Evolutionary conservation across 1,140 invertebrate species (phyloP).

Genomic region (Rhagoletis zephyria): DNA sequence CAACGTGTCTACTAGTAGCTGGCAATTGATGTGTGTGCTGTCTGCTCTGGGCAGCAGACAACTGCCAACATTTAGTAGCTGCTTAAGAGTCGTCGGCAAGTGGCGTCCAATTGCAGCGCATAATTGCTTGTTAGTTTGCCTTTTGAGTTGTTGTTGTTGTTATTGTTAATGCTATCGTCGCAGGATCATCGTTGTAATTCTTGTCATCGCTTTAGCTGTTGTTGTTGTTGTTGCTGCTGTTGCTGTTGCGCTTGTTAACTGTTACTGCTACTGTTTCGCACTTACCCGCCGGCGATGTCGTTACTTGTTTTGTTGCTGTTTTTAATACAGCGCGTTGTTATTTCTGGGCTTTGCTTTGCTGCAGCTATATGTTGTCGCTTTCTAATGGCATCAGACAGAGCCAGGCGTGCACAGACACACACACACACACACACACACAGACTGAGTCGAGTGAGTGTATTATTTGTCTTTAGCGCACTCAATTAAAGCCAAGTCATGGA

Average conservation of each 20-base stretch:
- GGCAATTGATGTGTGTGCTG: neutral
- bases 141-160: neutral
- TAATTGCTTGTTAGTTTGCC: conserved; percentile 41
- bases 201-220: neutral
- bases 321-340: neutral
- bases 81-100: conserved; percentile 43
- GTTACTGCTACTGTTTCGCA: conserved; percentile 38
- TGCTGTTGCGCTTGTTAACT: conserved; percentile 17
- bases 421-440: no score
- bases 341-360: no score
- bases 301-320: neutral
- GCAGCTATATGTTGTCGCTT: neutral
- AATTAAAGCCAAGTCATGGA: conserved; percentile 11
- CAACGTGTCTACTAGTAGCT: neutral
- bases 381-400: neutral
- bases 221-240: neutral
- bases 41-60: neutral
- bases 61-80: conserved; percentile 35
- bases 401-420: neutral
- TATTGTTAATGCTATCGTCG: neutral
- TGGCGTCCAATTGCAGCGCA: conserved; percentile 9
- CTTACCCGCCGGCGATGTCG: conserved; percentile 3
- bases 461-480: conserved; percentile 35
- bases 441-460: conserved; percentile 6
- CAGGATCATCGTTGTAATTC: neutral